These are phyloP conservation scores for Heliothis subflexa DNA, from an alignment of 1,140 invertebrate genomes.

Conservation along the genomic window DNA sequence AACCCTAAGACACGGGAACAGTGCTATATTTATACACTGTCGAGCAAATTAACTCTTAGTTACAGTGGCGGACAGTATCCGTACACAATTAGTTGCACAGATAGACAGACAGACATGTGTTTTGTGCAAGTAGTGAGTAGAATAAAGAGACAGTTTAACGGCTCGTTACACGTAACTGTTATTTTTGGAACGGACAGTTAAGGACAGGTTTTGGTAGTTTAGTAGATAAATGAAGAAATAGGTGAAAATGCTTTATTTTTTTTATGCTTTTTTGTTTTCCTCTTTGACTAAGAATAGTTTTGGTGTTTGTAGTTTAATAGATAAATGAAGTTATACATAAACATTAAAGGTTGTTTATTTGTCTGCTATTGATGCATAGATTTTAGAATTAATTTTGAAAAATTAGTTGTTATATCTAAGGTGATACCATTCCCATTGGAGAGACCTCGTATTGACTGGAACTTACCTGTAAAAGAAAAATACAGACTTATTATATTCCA, in stretches of 20 bases:
- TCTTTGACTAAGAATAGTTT: too few species aligned
- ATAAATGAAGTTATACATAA: too few species aligned
- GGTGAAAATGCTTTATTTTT: too few species aligned
- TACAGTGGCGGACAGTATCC: background rate
- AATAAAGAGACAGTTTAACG: background rate
- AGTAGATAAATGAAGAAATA: too few species aligned
- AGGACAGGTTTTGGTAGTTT: too few species aligned
- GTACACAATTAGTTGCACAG: background rate
- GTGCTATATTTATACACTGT: background rate
- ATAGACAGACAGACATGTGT: background rate
- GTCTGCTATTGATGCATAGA: too few species aligned
- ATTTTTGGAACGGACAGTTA: background rate
- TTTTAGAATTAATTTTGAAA: background rate
- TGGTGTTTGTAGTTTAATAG: too few species aligned
- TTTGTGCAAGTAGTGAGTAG: background rate
- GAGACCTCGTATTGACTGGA: background rate
- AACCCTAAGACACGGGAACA: too few species aligned
- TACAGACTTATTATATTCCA: background rate
- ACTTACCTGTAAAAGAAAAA: constrained; percentile 7
- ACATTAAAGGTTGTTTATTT: too few species aligned
- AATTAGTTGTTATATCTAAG: background rate
- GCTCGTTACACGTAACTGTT: background rate
- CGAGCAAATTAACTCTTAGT: background rate
- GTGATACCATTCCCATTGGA: background rate
- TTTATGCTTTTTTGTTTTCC: too few species aligned